phyloP scores from a whole-genome alignment of 1,140 invertebrate genomes.

The Eumeta japonica region DNA sequence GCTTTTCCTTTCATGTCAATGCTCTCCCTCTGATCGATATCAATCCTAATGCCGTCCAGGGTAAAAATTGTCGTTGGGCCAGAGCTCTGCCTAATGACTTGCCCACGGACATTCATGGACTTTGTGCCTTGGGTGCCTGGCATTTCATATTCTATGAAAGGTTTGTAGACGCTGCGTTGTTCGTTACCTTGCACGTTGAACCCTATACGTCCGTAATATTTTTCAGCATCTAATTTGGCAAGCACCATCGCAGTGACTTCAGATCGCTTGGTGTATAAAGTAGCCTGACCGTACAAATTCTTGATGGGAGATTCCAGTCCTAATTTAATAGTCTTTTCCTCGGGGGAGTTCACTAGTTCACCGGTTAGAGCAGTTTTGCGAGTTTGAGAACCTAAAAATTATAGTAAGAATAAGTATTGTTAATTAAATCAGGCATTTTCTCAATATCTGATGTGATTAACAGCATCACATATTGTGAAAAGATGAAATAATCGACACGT shows the following conservation, averaged over 20 bases:
- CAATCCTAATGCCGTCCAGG: constrained; percentile 61
- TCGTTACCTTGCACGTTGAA: constrained; percentile 59
- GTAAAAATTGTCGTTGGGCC: constrained; percentile 49
- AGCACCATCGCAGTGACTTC: constrained; percentile 59
- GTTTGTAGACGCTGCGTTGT: constrained; percentile 60
- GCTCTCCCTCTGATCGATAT: constrained; percentile 41
- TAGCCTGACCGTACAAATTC: constrained; percentile 52
- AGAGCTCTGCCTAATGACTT: constrained; percentile 28
- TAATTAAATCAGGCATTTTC: too few species aligned
- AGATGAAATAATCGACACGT: too few species aligned
- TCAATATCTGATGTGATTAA: background rate
- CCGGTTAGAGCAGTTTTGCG: constrained; percentile 59
- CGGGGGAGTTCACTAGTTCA: constrained; percentile 39
- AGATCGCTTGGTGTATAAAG: constrained; percentile 54
- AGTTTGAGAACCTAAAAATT: constrained; percentile 61
- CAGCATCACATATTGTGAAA: too few species aligned
- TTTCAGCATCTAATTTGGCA: constrained; percentile 58
- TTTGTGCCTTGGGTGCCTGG: constrained; percentile 57
- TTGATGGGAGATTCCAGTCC: constrained; percentile 63
- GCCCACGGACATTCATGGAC: constrained; percentile 32
- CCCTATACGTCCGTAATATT: constrained; percentile 64
- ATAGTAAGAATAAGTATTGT: constrained; percentile 1
- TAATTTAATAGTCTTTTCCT: constrained; percentile 59
- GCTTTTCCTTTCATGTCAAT: constrained; percentile 59
- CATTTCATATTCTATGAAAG: constrained; percentile 67